These are phyloP conservation scores for Hemiprocne comata DNA, from an alignment of 2,113 vertebrate genomes.

Conservation along the genomic window DNA sequence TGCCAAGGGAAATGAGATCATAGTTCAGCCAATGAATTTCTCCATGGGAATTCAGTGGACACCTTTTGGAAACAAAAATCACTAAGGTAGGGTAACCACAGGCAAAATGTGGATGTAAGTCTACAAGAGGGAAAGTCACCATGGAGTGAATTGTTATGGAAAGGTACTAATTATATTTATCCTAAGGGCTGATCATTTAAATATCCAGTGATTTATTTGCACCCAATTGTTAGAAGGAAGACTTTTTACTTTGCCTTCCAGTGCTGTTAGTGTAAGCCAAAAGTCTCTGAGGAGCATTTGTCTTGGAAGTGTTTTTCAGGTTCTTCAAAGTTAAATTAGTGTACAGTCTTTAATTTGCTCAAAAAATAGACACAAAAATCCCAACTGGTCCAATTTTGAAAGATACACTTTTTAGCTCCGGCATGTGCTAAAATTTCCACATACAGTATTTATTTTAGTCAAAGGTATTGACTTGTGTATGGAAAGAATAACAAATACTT, in stretches of 20 bases:
- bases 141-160: background rate
- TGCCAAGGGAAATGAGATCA: conserved; percentile 65
- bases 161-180: background rate
- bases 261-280: background rate
- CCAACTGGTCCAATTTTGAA: background rate
- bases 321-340: background rate
- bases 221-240: background rate
- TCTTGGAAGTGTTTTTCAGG: background rate
- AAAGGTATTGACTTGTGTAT: background rate
- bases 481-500: background rate
- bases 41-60: conserved; percentile 39
- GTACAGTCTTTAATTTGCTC: background rate
- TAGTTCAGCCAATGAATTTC: conserved; percentile 24
- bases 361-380: background rate
- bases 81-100: conserved; percentile 4
- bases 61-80: conserved; percentile 43
- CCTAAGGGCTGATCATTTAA: background rate
- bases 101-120: background rate
- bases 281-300: background rate
- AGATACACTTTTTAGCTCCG: background rate
- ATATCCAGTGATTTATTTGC: background rate
- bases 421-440: background rate
- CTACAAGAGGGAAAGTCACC: background rate
- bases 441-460: background rate
- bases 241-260: background rate